Base-by-base conservation (phyloP, 2,888 invertebrate genomes). In the Asteroscopus sphinx region DNA sequence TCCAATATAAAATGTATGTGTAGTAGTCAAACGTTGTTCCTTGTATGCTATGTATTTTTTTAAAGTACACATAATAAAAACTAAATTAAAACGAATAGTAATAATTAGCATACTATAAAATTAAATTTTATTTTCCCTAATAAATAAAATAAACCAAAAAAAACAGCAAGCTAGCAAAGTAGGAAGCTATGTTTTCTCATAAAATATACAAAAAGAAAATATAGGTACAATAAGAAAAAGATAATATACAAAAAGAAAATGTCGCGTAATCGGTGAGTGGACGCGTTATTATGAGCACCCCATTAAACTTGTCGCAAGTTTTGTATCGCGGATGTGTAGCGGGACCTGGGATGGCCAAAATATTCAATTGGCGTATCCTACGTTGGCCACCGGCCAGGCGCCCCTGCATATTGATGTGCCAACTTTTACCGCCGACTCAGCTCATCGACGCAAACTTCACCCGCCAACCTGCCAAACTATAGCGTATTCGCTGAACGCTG, bases 291-390 rank as follows among this genome's bases (percentile, higher is more conserved):
- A 83, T 79, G 78, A 83, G 73, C 82, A 83, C 74, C 76, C 84
- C 82, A 87, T 89, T 89, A 85, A 85, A 86, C 83, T 84, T 82
- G 82, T 87, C 83, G 79, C 80, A 84, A 87, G 81, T 87, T 88
- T 82, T 87, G 88, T 89, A 88, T 88, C 86, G 79, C 80, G 83
- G 83, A 86, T 83, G 77, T 85, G 78, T 82, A 80, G 75, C 74
- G 76, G 76, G 80, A 81, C 81, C 80, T 78, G 79, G 78, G 77
- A 80, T 72, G 82, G 85, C 82, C 87, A 87, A 88, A 91, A 91
- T 89, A 92, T 92, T 93, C 92, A 92, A 92, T 92, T 91, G 91
- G 88, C 86, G 89, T 90, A 90, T 90, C 89, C 85, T 83, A 84
- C 78, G 79, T 87, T 93, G 92, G 92, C 90, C 77, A 66, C 67